phyloP scores from a whole-genome alignment of 2,888 invertebrate genomes.

The Epinotia demarniana region DNA sequence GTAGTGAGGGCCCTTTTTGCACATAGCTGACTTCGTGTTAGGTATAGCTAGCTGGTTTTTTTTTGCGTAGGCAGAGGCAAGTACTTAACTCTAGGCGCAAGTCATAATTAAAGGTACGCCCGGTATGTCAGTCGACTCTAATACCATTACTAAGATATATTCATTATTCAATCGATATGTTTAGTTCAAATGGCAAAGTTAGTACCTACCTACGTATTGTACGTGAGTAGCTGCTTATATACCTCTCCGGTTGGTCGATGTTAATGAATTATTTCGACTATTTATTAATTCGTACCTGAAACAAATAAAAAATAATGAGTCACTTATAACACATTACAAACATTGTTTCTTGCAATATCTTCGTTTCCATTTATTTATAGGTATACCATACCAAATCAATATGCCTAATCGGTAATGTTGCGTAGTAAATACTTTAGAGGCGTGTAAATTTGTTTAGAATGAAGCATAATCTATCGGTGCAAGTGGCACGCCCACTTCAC shows the following conservation, averaged over 20 bases:
- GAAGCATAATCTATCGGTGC: not conserved
- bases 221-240: not conserved
- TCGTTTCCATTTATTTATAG: not conserved
- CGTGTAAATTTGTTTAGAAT: slow-evolving; percentile 18
- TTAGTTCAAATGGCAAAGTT: not conserved
- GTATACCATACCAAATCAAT: not conserved
- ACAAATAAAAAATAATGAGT: not conserved
- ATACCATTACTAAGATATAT: not conserved
- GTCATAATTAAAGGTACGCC: not conserved
- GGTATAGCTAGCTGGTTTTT: too few relatives aligned
- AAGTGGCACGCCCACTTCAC: slow-evolving; percentile 1
- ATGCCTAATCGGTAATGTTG: not conserved
- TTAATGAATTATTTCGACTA: not conserved
- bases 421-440: not conserved
- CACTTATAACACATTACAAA: too few relatives aligned
- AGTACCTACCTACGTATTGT: too few relatives aligned
- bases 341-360: too few relatives aligned
- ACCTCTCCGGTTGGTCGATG: not conserved
- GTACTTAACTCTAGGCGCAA: not conserved
- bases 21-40: too few relatives aligned
- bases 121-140: not conserved
- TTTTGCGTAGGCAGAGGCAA: too few relatives aligned
- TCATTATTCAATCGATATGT: not conserved
- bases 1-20: too few relatives aligned
- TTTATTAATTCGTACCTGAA: not conserved